A percentile compares a stretch with the other conserved stretches of the same genome.
Evolutionary conservation across 92 coral and sea anemone genomes (phyloP).

Genomic region (Zoanthus sociatus): DNA sequence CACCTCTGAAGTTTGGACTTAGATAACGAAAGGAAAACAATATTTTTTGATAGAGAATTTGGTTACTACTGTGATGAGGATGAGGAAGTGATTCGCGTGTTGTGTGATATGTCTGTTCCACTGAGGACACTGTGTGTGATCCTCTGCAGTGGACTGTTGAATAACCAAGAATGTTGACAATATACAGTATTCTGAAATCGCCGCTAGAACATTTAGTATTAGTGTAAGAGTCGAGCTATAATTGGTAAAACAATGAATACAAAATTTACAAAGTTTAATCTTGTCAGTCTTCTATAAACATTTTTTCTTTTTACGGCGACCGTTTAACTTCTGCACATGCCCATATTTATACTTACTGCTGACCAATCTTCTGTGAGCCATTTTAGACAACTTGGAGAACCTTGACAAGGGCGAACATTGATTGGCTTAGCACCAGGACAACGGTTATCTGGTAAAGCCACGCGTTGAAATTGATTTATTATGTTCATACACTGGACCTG

Average conservation of each 20-base stretch:
- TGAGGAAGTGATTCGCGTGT: too few relatives aligned
- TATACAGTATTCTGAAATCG: too few relatives aligned
- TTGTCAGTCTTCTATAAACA: neutral
- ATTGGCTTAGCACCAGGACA: slow-evolving; percentile 81
- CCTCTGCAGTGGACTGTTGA: too few relatives aligned
- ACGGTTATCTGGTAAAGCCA: slow-evolving; percentile 78
- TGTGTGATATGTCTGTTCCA: too few relatives aligned
- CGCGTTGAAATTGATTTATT: slow-evolving; percentile 66
- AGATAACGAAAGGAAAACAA: neutral
- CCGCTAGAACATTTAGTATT: too few relatives aligned
- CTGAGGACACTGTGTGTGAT: too few relatives aligned
- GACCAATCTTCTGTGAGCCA: slow-evolving; percentile 86
- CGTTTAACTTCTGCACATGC: neutral
- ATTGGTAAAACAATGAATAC: slow-evolving; percentile 64
- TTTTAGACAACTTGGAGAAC: slow-evolving; percentile 71
- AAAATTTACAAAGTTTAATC: slow-evolving; percentile 47
- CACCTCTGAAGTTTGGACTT: too few relatives aligned
- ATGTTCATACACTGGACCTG: slow-evolving; percentile 89
- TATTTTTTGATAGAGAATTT: too few relatives aligned
- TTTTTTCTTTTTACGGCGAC: neutral
- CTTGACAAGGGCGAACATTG: slow-evolving; percentile 67
- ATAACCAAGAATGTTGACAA: too few relatives aligned
- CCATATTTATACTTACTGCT: slow-evolving; percentile 64
- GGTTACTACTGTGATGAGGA: too few relatives aligned
- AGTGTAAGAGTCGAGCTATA: too few relatives aligned